Conservation (phyloP, 2,113 vertebrate species). For the Pandion haliaetus region DNA sequence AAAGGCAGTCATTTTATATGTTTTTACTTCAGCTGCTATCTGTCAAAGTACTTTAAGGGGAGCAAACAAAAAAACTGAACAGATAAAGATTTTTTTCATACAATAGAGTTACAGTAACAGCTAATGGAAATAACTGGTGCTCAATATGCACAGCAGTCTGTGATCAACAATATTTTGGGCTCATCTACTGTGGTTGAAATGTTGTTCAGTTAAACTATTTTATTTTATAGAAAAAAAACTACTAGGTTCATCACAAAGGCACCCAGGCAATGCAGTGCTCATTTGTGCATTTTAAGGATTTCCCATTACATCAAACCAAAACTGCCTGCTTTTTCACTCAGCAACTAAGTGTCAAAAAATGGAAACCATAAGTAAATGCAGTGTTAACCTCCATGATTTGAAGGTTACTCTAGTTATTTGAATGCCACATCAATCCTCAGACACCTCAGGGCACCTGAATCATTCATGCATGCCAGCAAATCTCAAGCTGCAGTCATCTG, state of each 20-base stretch:
- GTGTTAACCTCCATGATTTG: not conserved
- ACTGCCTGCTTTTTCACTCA: not conserved
- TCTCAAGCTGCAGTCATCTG: not conserved
- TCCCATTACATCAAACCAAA: not conserved
- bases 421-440: slow-evolving; percentile 3
- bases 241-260: not conserved
- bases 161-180: not conserved
- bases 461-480: not conserved
- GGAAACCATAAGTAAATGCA: not conserved
- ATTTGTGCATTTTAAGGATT: not conserved
- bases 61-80: not conserved
- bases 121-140: not conserved
- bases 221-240: not conserved
- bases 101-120: not conserved
- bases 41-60: not conserved
- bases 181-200: not conserved
- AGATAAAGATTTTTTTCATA: not conserved
- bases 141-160: not conserved
- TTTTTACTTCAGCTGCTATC: not conserved
- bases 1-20: not conserved
- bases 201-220: not conserved
- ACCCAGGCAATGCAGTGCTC: not conserved
- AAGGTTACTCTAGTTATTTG: not conserved
- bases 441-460: slow-evolving; percentile 35
- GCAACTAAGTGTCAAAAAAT: slow-evolving; percentile 3